Percentiles rank a stretch among this genome's conserved stretches.
phyloP scores from a whole-genome alignment of 2,113 vertebrate genomes.

The Steatornis caripensis region DNA sequence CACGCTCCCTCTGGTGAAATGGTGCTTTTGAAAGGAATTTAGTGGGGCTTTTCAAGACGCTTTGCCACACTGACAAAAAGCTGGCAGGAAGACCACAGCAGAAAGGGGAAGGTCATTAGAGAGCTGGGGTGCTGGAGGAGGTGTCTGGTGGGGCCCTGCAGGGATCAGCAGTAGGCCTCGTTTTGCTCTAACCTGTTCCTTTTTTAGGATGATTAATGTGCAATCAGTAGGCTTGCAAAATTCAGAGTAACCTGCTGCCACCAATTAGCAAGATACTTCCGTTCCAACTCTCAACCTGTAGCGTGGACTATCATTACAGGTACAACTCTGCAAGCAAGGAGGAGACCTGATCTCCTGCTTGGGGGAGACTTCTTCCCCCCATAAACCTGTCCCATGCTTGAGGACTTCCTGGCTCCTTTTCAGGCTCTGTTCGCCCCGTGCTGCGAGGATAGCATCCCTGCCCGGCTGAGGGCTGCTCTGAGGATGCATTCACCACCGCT shows the following conservation, averaged over 20 bases:
- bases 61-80: background rate
- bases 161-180: background rate
- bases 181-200: background rate
- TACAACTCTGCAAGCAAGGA: background rate
- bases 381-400: background rate
- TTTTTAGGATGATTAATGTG: background rate
- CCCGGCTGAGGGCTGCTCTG: background rate
- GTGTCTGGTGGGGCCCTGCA: background rate
- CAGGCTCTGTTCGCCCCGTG: background rate
- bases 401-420: background rate
- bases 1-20: background rate
- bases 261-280: background rate
- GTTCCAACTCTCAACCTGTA: background rate
- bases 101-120: background rate
- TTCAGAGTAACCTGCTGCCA: constrained; percentile 36
- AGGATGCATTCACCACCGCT: background rate
- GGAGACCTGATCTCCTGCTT: background rate
- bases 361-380: background rate
- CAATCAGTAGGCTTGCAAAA: background rate
- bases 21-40: background rate
- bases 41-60: background rate
- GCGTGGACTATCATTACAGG: background rate
- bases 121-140: background rate
- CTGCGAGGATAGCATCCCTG: background rate
- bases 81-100: background rate